Evolutionary conservation across 1,140 invertebrate species (phyloP).

Genomic region (Oscheius sp.): DNA sequence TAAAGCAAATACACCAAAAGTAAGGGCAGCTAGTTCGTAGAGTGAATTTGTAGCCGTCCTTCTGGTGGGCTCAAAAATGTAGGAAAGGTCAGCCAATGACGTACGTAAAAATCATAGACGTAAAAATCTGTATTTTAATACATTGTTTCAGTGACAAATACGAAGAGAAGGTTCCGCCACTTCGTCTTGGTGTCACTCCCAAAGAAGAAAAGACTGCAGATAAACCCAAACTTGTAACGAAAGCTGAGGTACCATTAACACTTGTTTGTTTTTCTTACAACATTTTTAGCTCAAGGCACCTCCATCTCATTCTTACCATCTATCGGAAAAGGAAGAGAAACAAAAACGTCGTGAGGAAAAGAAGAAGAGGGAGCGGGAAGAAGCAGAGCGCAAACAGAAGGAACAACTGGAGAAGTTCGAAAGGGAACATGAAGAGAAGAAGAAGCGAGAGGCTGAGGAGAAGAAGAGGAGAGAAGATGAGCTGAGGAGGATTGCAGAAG

Average conservation of each 20-base stretch:
- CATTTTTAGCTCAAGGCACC: neutral
- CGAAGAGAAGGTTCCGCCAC: constrained; percentile 7
- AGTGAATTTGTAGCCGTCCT: too few relatives aligned
- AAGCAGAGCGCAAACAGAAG: neutral
- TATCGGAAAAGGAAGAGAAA: constrained; percentile 24
- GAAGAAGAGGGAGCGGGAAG: constrained; percentile 27
- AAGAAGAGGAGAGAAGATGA: constrained; percentile 4
- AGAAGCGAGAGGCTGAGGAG: constrained; percentile 8
- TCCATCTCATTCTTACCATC: neutral
- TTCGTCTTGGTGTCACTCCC: neutral
- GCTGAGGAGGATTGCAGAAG: neutral
- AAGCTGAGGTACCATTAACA: neutral
- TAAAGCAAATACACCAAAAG: too few relatives aligned
- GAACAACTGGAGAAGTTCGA: neutral
- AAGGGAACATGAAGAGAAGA: constrained; percentile 20
- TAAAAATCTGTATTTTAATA: too few relatives aligned
- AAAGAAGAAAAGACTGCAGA: neutral
- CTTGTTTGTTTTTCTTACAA: neutral
- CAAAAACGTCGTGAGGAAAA: constrained; percentile 25
- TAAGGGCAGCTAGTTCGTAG: too few relatives aligned
- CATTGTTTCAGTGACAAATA: too few relatives aligned
- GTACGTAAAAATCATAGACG: too few relatives aligned
- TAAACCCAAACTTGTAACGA: neutral
- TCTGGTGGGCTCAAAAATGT: too few relatives aligned
- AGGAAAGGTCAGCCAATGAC: too few relatives aligned